Percentiles rank a stretch among this genome's conserved stretches.
Evolutionary conservation across 2,113 vertebrate species (phyloP).

Genomic region (Phaetusa simplex): DNA sequence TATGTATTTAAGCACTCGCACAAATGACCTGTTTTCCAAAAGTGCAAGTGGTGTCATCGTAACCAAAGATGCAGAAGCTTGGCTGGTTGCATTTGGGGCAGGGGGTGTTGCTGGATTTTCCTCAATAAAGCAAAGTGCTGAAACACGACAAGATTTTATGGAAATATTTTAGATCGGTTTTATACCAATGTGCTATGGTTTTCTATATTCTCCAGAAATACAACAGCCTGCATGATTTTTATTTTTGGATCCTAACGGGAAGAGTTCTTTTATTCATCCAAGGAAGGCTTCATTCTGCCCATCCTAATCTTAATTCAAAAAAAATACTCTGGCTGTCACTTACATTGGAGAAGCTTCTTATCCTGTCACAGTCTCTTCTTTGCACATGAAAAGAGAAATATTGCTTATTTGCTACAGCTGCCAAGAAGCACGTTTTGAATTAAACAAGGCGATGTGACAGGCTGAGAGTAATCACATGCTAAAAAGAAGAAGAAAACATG

Average conservation of each 20-base stretch:
- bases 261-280: constrained; percentile 40
- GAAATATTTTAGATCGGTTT: constrained; percentile 16
- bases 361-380: constrained; percentile 60
- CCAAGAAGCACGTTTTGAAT: constrained; percentile 59
- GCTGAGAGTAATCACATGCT: constrained; percentile 49
- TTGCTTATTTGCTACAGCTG: constrained; percentile 64
- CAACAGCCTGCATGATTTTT: constrained; percentile 9
- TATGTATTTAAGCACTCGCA: neutral
- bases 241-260: constrained; percentile 17
- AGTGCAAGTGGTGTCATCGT: neutral
- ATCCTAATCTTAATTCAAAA: constrained; percentile 59
- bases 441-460: constrained; percentile 46
- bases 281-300: constrained; percentile 40
- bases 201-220: constrained; percentile 5
- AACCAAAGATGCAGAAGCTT: neutral
- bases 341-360: constrained; percentile 56
- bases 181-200: neutral
- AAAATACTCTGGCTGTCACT: constrained; percentile 63
- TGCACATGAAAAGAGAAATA: constrained; percentile 65
- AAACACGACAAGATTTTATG: neutral
- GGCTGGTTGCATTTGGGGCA: neutral
- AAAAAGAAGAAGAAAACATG: neutral
- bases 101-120: neutral
- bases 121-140: neutral
- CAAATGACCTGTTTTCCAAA: neutral